Conservation (phyloP, 2,888 invertebrate species). For the Hirtodrosophila trivittata region DNA sequence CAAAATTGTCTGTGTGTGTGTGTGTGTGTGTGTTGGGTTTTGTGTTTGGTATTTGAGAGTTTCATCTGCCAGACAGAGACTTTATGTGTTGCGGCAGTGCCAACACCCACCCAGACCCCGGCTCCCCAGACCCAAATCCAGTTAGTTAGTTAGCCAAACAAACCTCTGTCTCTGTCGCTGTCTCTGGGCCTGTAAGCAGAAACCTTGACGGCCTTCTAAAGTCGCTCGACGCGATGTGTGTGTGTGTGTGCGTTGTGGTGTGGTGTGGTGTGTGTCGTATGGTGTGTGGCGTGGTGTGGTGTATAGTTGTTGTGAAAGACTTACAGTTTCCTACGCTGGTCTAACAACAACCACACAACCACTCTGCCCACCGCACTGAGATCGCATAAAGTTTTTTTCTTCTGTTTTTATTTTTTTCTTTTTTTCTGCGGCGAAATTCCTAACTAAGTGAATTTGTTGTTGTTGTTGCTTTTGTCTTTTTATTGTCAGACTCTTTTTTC, state of each 20-base stretch:
- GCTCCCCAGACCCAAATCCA: slow-evolving; percentile 2
- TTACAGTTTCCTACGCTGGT: slow-evolving; percentile 65
- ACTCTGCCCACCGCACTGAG: slow-evolving; percentile 52
- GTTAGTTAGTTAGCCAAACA: slow-evolving; percentile 15
- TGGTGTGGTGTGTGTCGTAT: neutral
- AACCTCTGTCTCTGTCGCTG: slow-evolving; percentile 19
- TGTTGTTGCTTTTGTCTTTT: slow-evolving; percentile 30
- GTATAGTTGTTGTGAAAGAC: slow-evolving; percentile 58
- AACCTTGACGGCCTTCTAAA: slow-evolving; percentile 74
- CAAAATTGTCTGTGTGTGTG: slow-evolving; percentile 22
- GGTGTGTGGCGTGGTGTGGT: slow-evolving; percentile 2
- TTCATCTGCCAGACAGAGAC: slow-evolving; percentile 48
- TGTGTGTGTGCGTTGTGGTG: slow-evolving; percentile 19
- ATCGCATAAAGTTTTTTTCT: slow-evolving; percentile 35
- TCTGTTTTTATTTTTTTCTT: slow-evolving; percentile 6
- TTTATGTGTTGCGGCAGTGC: too few species aligned
- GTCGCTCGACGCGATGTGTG: slow-evolving; percentile 31
- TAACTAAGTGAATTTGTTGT: slow-evolving; percentile 75
- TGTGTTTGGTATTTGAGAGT: slow-evolving; percentile 4
- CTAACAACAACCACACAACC: slow-evolving; percentile 45
- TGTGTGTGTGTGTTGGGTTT: neutral
- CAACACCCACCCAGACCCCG: slow-evolving; percentile 33
- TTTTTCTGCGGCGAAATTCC: slow-evolving; percentile 73
- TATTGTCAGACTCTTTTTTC: slow-evolving; percentile 58
- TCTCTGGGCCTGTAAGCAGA: slow-evolving; percentile 52